Evolutionary conservation across 1,140 invertebrate genomes (phyloP).

Genomic region (Hycleus phaleratus): DNA sequence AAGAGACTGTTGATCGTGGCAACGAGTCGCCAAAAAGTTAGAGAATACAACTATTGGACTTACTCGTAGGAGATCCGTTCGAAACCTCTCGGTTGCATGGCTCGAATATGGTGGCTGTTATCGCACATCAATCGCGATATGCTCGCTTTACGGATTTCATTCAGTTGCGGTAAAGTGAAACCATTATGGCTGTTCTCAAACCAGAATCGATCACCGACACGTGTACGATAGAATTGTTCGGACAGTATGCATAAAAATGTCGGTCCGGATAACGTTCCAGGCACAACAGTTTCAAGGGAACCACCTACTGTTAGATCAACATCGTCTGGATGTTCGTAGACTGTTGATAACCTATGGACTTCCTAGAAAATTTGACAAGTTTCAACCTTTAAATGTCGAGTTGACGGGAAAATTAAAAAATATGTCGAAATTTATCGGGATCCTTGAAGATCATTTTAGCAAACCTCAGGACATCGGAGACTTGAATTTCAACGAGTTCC

Average conservation of each 20-base stretch:
- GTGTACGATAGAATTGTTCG: constrained; percentile 79
- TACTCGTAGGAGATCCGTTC: constrained; percentile 50
- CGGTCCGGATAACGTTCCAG: constrained; percentile 74
- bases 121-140: constrained; percentile 82
- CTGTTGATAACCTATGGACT: constrained; percentile 51
- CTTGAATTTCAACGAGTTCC: too few species aligned
- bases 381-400: neutral
- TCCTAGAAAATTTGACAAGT: constrained; percentile 44
- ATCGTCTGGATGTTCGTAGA: constrained; percentile 71
- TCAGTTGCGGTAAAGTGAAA: constrained; percentile 53
- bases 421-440: neutral
- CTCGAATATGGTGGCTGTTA: constrained; percentile 66
- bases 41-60: constrained; percentile 28
- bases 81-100: constrained; percentile 66
- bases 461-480: too few species aligned
- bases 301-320: constrained; percentile 85
- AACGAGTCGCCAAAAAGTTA: too few species aligned
- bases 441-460: too few species aligned
- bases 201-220: constrained; percentile 78
- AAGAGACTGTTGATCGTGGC: too few species aligned
- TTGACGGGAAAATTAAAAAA: neutral
- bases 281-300: constrained; percentile 67
- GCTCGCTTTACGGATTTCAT: constrained; percentile 73
- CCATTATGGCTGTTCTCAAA: constrained; percentile 65
- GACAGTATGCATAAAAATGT: constrained; percentile 87